Evolutionary conservation across 2,888 invertebrate species (phyloP).

Genomic region (Teleiodes luculella): DNA sequence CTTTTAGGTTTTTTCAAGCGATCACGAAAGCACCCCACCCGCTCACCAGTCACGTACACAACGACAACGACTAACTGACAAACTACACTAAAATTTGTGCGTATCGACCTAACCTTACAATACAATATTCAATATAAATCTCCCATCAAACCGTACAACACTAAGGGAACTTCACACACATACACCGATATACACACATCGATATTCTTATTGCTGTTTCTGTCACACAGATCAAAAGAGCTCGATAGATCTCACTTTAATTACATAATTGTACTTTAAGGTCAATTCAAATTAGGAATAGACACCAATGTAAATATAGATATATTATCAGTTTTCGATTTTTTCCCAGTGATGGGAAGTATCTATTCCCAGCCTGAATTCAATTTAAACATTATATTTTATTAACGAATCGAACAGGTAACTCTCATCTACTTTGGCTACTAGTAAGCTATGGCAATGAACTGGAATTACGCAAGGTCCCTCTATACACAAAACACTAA

Average conservation of each 20-base stretch:
- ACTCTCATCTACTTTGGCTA: slow-evolving; percentile 44
- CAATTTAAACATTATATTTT: not conserved
- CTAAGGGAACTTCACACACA: slow-evolving; percentile 24
- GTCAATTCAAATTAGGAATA: slow-evolving; percentile 19
- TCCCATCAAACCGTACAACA: not conserved
- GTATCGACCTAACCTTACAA: slow-evolving; percentile 66
- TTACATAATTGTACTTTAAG: slow-evolving; percentile 57
- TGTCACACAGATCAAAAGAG: slow-evolving; percentile 69
- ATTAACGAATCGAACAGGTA: slow-evolving; percentile 22
- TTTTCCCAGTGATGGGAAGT: not conserved
- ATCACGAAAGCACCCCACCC: slow-evolving; percentile 14
- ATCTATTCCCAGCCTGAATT: not conserved
- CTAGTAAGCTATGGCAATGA: slow-evolving; percentile 30
- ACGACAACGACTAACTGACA: slow-evolving; percentile 42
- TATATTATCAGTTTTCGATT: not conserved
- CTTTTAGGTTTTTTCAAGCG: not conserved
- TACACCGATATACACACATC: slow-evolving; percentile 22
- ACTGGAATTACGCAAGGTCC: slow-evolving; percentile 19
- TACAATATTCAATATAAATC: slow-evolving; percentile 33
- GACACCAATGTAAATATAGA: not conserved
- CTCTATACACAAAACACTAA: slow-evolving; percentile 14
- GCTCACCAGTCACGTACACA: slow-evolving; percentile 31
- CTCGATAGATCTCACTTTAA: slow-evolving; percentile 67
- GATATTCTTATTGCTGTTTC: slow-evolving; percentile 71
- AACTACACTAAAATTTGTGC: slow-evolving; percentile 74